Evolutionary conservation across 2,797 vertebrate species (phyloP), one percentile per base, ranked within the genome.

Genomic region (Dicrostonyx torquatus): DNA sequence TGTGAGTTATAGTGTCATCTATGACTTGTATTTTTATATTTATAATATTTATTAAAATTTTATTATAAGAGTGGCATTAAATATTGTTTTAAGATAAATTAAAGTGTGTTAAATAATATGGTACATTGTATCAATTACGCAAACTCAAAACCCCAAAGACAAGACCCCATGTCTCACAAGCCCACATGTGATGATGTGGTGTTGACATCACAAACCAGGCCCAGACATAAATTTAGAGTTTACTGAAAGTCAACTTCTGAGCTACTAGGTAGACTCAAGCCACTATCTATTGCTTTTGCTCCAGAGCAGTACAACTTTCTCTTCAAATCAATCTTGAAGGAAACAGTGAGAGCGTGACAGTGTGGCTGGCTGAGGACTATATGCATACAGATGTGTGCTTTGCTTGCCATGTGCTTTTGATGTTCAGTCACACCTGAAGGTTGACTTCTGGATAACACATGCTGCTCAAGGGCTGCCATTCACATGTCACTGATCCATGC

Each of bases 21-120:
- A 55, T 78, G 48, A 45, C 75, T 90, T 90, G 18, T 43, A 90
- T 43, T 77, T 87, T 94, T 50, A 70, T 75, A 40, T 77, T 53
- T 53, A 53, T 86, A 66, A 87, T 88, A 73, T 34, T 48, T 40
- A 17, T 17, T 14, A 60, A 15, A 82, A 37, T 5, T 82, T 82
- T 82, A 43, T 82, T 62, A 24, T 58, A 37, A 80, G 7, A 24
- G 12, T 24, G 6, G 22, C 26, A 80, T 58, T 37, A 26, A 37
- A 15, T 79, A 58, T 40, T 80, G 10, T 77, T 50, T 31, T 58
- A 40, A 58, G 26, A 60, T 58, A 82, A 79, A 5, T 76, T 79
- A 75, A 22, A 60, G 31, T 60, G 5, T 77, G 37, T 77, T 80
- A 70, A 58, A 58, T 20, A 58, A 22, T 58, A 58, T 58, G 55